Evolutionary conservation across 2,113 vertebrate genomes (phyloP).

Genomic region (Crotalus viridis): DNA sequence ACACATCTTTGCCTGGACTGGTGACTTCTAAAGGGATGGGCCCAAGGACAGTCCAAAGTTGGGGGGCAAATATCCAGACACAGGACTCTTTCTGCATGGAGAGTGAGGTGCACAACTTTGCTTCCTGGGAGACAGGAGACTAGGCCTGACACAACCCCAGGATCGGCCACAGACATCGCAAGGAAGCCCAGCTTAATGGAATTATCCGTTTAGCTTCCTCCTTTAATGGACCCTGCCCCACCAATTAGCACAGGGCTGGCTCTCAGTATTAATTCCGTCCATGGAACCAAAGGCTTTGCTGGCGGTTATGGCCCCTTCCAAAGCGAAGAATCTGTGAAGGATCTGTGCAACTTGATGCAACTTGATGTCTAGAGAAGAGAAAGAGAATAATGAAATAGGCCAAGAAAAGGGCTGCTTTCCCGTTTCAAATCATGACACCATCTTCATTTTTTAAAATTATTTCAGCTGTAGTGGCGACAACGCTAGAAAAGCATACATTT

Average conservation of each 20-base stretch:
- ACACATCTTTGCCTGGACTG: neutral
- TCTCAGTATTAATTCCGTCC: conserved; percentile 42
- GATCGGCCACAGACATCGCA: neutral
- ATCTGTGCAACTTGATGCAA: accelerated
- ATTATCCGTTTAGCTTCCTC: conserved; percentile 61
- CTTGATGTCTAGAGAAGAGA: neutral
- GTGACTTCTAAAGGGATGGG: neutral
- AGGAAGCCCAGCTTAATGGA: conserved; percentile 52
- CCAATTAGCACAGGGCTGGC: conserved; percentile 16
- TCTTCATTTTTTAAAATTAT: neutral
- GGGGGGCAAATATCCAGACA: neutral
- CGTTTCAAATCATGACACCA: neutral
- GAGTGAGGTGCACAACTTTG: neutral
- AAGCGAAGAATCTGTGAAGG: conserved; percentile 9
- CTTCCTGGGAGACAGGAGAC: neutral
- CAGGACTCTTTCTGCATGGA: neutral
- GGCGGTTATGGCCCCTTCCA: neutral
- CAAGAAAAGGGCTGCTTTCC: neutral
- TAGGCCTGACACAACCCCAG: neutral
- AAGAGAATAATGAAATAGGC: neutral
- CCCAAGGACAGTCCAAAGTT: neutral
- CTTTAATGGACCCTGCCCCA: conserved; percentile 52
- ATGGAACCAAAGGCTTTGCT: conserved; percentile 19
- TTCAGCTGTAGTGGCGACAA: accelerated
- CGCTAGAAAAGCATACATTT: neutral